Evolutionary conservation across 2,888 invertebrate genomes (phyloP).

Genomic region (Ecdyonurus torrentis): DNA sequence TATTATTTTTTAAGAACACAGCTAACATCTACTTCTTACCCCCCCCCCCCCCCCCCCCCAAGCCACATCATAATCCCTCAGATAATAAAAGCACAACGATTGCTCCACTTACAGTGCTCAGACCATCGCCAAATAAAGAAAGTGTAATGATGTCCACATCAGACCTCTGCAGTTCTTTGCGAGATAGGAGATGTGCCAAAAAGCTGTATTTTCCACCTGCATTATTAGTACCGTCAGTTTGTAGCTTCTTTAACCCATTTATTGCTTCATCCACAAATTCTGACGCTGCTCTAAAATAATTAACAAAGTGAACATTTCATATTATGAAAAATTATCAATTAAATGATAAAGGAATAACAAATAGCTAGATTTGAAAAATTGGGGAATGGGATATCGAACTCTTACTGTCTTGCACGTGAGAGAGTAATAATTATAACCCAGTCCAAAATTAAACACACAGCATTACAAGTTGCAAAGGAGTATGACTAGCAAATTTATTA

Average conservation of each 20-base stretch:
- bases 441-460: too few species aligned
- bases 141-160: conserved; percentile 30
- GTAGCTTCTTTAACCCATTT: conserved; percentile 19
- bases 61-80: background rate
- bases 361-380: too few species aligned
- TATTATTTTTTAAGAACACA: background rate
- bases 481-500: too few species aligned
- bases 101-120: conserved; percentile 28
- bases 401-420: too few species aligned
- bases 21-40: background rate
- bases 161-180: conserved; percentile 24
- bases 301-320: too few species aligned
- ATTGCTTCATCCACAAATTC: conserved; percentile 21
- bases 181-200: conserved; percentile 27
- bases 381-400: too few species aligned
- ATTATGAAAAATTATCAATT: too few species aligned
- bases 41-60: too few species aligned
- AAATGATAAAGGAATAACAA: too few species aligned
- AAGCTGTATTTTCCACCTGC: conserved; percentile 25
- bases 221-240: conserved; percentile 18
- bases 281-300: conserved; percentile 13
- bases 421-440: too few species aligned
- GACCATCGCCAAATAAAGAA: conserved; percentile 34
- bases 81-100: background rate
- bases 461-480: too few species aligned